These are phyloP conservation scores for Drosophila seclusa DNA, from an alignment of 2,888 invertebrate genomes.

Conservation along the genomic window DNA sequence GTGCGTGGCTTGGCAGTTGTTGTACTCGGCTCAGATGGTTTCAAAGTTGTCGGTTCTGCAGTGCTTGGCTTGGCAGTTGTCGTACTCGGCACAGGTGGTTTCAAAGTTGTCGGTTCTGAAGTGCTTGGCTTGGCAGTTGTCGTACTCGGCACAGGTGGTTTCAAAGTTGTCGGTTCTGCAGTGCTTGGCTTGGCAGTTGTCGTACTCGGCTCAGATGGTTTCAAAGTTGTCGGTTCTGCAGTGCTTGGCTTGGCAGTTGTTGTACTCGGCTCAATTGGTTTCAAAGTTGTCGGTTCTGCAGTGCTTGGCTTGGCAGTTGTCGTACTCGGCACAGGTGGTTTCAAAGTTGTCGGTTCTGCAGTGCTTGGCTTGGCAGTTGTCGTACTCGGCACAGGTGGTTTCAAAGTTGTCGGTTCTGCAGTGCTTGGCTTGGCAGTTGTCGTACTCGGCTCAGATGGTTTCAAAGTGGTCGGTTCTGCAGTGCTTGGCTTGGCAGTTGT, in stretches of 20 bases:
- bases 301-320: neutral
- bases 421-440: neutral
- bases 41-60: fast-evolving
- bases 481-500: neutral
- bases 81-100: too few species aligned
- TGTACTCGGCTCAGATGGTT: too few species aligned
- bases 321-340: neutral
- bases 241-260: too few species aligned
- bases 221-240: neutral
- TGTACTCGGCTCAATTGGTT: neutral
- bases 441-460: neutral
- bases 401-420: neutral
- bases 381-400: neutral
- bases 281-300: neutral
- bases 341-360: neutral
- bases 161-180: neutral
- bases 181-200: neutral
- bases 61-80: too few species aligned
- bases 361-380: neutral
- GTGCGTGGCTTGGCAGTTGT: too few species aligned
- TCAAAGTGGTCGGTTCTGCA: neutral
- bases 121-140: too few species aligned
- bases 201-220: neutral
- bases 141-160: neutral
- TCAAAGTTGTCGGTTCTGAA: too few species aligned